Conservation (phyloP, 2,113 vertebrate species). For the Hypocryptadius cinnamomeus region DNA sequence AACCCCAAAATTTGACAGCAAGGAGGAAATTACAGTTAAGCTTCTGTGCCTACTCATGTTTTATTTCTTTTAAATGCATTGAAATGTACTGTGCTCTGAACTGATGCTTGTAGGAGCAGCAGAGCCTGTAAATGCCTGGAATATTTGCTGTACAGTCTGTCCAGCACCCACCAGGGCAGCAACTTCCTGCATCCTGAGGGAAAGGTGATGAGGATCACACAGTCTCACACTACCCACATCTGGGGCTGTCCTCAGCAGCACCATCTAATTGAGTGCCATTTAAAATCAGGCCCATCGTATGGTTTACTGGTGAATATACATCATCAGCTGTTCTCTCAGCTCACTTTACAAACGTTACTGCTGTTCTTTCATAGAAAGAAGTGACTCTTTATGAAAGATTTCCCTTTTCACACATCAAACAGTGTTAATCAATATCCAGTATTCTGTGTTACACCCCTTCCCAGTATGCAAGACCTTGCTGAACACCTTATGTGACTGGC, state of each 20-base stretch:
- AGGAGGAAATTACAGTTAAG: not conserved
- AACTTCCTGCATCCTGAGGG: not conserved
- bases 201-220: not conserved
- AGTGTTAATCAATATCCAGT: not conserved
- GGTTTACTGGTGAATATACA: not conserved
- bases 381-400: not conserved
- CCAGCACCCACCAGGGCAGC: not conserved
- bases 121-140: not conserved
- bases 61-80: not conserved
- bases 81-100: not conserved
- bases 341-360: not conserved
- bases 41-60: not conserved
- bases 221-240: too few species aligned
- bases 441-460: not conserved
- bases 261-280: not conserved
- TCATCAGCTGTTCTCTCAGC: not conserved
- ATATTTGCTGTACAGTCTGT: not conserved
- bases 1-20: not conserved
- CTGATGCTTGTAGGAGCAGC: not conserved
- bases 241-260: not conserved
- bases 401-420: not conserved
- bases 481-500: not conserved
- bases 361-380: not conserved
- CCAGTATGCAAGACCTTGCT: not conserved
- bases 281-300: not conserved